Evolutionary conservation across 2,113 vertebrate genomes (phyloP).

Genomic region (Neopipo cinnamomea): DNA sequence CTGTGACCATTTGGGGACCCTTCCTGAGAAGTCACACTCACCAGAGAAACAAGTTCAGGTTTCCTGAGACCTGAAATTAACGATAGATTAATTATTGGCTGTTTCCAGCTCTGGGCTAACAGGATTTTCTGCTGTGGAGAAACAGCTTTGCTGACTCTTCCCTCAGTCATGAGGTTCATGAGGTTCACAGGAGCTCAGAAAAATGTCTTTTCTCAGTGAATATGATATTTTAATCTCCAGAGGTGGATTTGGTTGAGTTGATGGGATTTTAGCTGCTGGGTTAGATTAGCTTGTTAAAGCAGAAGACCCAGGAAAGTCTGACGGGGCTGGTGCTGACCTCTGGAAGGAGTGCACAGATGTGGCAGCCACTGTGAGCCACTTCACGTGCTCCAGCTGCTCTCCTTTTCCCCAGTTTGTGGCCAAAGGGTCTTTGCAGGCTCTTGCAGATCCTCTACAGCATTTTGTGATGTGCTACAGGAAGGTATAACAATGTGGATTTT

Average conservation of each 20-base stretch:
- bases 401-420: neutral
- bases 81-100: neutral
- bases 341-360: neutral
- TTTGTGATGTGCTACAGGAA: neutral
- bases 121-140: fast-evolving
- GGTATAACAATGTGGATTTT: neutral
- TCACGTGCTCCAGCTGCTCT: too few species aligned
- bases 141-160: neutral
- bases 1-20: neutral
- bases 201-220: neutral
- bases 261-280: neutral
- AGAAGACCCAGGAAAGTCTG: neutral
- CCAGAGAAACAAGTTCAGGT: neutral
- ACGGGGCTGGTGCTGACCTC: neutral
- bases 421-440: neutral
- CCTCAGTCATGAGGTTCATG: too few species aligned
- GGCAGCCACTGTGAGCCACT: neutral
- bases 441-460: neutral
- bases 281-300: neutral
- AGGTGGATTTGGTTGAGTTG: neutral
- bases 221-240: neutral
- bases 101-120: neutral
- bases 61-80: neutral
- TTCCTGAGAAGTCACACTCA: neutral
- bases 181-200: neutral